Evolutionary conservation across 2,888 invertebrate genomes (phyloP), one percentile per base, ranked within the genome.

Genomic region (Ochlodes sylvanus): DNA sequence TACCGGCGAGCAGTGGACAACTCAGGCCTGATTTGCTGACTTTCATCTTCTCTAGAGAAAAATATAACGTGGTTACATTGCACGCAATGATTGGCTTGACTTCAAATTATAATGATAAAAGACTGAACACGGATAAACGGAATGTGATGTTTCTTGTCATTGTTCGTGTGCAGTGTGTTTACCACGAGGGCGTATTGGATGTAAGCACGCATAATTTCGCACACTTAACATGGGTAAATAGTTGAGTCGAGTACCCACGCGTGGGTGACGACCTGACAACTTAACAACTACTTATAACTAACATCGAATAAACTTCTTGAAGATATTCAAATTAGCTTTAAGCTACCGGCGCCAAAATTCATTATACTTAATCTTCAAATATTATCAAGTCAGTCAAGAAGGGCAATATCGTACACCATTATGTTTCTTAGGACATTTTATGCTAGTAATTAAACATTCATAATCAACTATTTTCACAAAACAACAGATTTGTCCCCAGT

Each of bases 191-290:
- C 52, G 62, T 17, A 34, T 21, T 17, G 17, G 17, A 47, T 61
- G 32, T 34, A 19, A 14, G 12, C 60, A 19, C 44, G 19, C 34
- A 56, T 56, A 44, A 44, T 56, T 44, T n/a, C 15, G 56, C 63
- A 42, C 64, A 64, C 64, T 64, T 57, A 47, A 50, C 64, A 50
- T 55, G 15, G 42, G n/a, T 47, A 44, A 44, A 10, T 15, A 38
- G 38, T 38, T 38, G 12, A 0, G 10, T 38, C 10, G 15, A 9
- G 7, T 3, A 9, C 42, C 2, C 6, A 15, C 1, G 44, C 15
- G 2, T 47, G 15, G 44, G 17, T 17, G 44, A 17, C 2, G 7
- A 47, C 15, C 15, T 9, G 7, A n/a, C 42, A 15, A 44, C 42
- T 7, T 44, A n/a, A 27, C 27, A 27, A 27, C 27, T 27, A 27